Base-by-base conservation (phyloP, 2,797 vertebrate species). In the Tachyglossus aculeatus region DNA sequence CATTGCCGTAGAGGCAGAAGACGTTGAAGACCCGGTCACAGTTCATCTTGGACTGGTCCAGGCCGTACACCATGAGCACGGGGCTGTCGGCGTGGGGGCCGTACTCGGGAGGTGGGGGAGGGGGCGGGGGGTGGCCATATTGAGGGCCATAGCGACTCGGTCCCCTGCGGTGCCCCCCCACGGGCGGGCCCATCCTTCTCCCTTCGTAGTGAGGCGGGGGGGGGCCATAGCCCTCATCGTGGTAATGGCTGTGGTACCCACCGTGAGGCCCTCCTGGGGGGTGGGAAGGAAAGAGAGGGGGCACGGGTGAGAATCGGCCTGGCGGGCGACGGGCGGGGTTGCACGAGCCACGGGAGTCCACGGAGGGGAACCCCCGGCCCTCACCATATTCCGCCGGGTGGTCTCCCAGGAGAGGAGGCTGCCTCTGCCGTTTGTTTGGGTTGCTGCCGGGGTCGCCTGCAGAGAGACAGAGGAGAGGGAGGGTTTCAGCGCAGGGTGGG, bases 371-470 rank as follows among this genome's bases (percentile, higher is more conserved):
- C 43, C 55, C 58, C 38, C 31, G 59, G 34, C 53, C 82, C 79
- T 92, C 91, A 98, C 96, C 96, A 66, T 96, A 98, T 89, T 98
- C 96, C n/a, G 96, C 94, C 5, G 96, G 96, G 82, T 98, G 96
- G 78, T 98, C 96, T 83, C 96, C 96, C 15, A 98, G 90, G 37
- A 98, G 94, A 54, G 96, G 96, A 32, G 96, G 96, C 91, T 98
- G 96, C 71, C 96, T 94, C 88, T 96, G 95, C 6, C 96, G 94
- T 91, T 98, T 98, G 91, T 96, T 98, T 24, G 96, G 90, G 69
- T 97, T 98, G 59, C 93, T 95, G 66, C 87, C 82, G 6, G 88
- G 87, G 31, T 92, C 91, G 65, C 90, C 91, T 92, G 63, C 1
- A 12, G 58, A 55, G 41, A 63, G 63, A 78, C n/a, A n/a, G 34